Percentiles rank a stretch among this genome's conserved stretches.
These are phyloP conservation scores for Drosophila flavopinicola DNA, from an alignment of 2,888 invertebrate genomes.

Conservation along the genomic window DNA sequence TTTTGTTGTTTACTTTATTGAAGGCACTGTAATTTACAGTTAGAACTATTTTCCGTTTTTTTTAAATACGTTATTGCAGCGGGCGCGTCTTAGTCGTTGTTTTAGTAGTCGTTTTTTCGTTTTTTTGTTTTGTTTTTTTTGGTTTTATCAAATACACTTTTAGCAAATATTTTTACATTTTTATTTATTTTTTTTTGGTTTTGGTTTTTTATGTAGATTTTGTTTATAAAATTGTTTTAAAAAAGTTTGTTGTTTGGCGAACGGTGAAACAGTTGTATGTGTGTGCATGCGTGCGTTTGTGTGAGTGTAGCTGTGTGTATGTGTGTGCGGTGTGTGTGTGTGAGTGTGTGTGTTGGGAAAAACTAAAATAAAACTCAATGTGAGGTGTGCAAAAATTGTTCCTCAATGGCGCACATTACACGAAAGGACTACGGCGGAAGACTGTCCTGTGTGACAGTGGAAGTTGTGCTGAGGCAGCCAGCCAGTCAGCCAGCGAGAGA, in stretches of 20 bases:
- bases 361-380: constrained; percentile 69
- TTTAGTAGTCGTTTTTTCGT: constrained; percentile 9
- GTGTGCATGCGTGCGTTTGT: constrained; percentile 19
- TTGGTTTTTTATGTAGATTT: constrained; percentile 12
- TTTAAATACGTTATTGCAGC: constrained; percentile 45
- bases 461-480: constrained; percentile 45
- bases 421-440: constrained; percentile 82
- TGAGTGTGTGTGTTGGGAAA: constrained; percentile 52
- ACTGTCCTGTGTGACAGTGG: constrained; percentile 61
- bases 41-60: constrained; percentile 62
- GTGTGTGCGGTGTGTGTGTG: constrained; percentile 34
- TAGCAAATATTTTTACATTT: constrained; percentile 65
- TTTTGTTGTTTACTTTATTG: constrained; percentile 58
- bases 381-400: constrained; percentile 68
- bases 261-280: constrained; percentile 31
- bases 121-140: constrained; percentile 12
- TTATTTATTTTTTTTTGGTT: constrained; percentile 9
- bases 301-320: constrained; percentile 5
- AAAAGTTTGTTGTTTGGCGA: constrained; percentile 38
- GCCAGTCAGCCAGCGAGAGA: constrained; percentile 5
- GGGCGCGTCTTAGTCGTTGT: constrained; percentile 41
- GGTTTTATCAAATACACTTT: constrained; percentile 69
- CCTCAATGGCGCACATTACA: constrained; percentile 77
- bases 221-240: constrained; percentile 52
- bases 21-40: constrained; percentile 77